phyloP scores from a whole-genome alignment of 2,888 invertebrate genomes.

The Liodrosophila aerea region DNA sequence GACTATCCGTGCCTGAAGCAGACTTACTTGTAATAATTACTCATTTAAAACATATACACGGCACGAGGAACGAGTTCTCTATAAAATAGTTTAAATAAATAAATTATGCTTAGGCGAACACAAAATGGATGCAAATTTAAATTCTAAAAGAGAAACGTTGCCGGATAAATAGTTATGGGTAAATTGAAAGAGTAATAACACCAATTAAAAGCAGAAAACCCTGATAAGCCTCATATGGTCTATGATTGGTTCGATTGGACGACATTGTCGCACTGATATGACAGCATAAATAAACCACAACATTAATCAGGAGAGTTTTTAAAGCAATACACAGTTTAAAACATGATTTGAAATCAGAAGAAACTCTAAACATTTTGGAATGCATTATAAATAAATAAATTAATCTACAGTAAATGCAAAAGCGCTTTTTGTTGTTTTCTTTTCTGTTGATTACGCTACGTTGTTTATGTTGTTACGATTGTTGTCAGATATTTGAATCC shows the following conservation, averaged over 20 bases:
- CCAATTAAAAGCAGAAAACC: slow-evolving; percentile 22
- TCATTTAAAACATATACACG: slow-evolving; percentile 47
- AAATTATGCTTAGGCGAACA: no score
- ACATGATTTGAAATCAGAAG: slow-evolving; percentile 1
- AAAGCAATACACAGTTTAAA: neutral
- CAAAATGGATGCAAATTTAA: no score
- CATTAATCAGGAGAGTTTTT: neutral
- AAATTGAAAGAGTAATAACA: slow-evolving; percentile 18
- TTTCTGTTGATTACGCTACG: slow-evolving; percentile 36
- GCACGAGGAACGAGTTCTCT: slow-evolving; percentile 61
- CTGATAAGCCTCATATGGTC: slow-evolving; percentile 40
- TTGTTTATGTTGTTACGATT: slow-evolving; percentile 27
- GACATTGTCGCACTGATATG: neutral
- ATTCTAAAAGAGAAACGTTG: neutral
- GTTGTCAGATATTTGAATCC: slow-evolving; percentile 13
- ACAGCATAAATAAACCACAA: neutral
- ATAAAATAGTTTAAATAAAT: neutral
- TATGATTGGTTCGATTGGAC: slow-evolving; percentile 13
- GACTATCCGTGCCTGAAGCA: no score
- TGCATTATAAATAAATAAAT: slow-evolving; percentile 64
- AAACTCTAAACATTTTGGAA: slow-evolving; percentile 50
- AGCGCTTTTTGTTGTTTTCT: slow-evolving; percentile 47
- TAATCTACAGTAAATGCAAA: slow-evolving; percentile 68
- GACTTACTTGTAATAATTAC: slow-evolving; percentile 23
- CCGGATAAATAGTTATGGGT: neutral